Evolutionary conservation across 2,113 vertebrate genomes (phyloP).

Genomic region (Antennarius striatus): DNA sequence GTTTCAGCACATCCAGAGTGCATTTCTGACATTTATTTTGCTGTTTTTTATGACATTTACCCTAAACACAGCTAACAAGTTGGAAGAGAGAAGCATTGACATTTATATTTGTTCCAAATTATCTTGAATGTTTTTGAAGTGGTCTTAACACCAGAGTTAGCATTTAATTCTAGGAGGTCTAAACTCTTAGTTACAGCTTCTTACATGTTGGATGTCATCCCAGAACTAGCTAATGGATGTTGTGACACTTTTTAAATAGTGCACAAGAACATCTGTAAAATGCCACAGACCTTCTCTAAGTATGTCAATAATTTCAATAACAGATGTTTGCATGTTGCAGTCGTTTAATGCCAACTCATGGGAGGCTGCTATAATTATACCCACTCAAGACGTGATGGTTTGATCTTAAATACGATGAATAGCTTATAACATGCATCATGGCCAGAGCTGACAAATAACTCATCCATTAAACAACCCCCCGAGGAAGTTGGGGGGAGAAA

Average conservation of each 20-base stretch:
- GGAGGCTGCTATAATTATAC: constrained; percentile 65
- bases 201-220: constrained; percentile 39
- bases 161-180: constrained; percentile 26
- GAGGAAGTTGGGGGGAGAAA: constrained; percentile 37
- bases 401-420: constrained; percentile 61
- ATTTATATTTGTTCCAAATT: not conserved
- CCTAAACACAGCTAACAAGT: too few species aligned
- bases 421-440: constrained; percentile 49
- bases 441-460: constrained; percentile 60
- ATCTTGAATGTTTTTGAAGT: constrained; percentile 8
- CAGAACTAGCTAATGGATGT: constrained; percentile 41
- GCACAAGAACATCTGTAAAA: constrained; percentile 64
- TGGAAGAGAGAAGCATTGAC: too few species aligned
- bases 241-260: constrained; percentile 48
- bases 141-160: constrained; percentile 23
- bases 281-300: constrained; percentile 51
- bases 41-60: too few species aligned
- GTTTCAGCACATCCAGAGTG: too few species aligned
- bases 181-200: constrained; percentile 13
- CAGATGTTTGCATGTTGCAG: constrained; percentile 48
- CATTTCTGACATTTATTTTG: too few species aligned
- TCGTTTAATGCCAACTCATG: constrained; percentile 63
- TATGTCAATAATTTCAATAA: constrained; percentile 60
- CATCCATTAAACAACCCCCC: constrained; percentile 48
- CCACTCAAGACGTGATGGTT: constrained; percentile 52